Conservation (phyloP, 2,888 invertebrate genomes). For the Baccha elongata region DNA sequence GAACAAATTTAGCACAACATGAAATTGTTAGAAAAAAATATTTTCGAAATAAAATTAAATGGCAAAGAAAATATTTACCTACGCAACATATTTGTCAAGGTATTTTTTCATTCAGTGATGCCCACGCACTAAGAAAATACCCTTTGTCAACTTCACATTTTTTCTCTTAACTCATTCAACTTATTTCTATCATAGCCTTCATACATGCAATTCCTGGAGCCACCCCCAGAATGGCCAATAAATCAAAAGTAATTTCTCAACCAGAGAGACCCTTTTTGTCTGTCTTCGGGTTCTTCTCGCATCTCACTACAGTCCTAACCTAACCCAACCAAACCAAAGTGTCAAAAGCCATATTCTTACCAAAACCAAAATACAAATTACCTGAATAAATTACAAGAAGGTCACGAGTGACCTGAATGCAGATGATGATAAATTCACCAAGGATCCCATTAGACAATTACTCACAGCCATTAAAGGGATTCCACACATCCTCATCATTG, state of each 20-base stretch:
- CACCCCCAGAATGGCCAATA: conserved; percentile 44
- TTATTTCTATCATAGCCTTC: conserved; percentile 16
- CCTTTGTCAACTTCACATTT: conserved; percentile 50
- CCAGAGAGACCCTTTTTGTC: conserved; percentile 35
- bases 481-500: conserved; percentile 50
- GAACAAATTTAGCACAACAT: no score
- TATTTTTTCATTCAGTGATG: conserved; percentile 23
- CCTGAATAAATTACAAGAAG: conserved; percentile 66
- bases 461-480: conserved; percentile 72
- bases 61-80: no score
- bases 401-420: conserved; percentile 71
- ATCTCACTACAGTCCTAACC: conserved; percentile 3
- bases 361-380: conserved; percentile 58
- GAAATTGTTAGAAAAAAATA: no score
- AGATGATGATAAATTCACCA: conserved; percentile 70
- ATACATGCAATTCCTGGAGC: neutral
- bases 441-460: conserved; percentile 74
- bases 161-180: conserved; percentile 2
- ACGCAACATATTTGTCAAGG: no score
- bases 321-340: conserved; percentile 16
- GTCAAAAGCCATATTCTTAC: conserved; percentile 61
- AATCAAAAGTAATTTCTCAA: conserved; percentile 55
- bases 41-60: no score
- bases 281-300: conserved; percentile 7
- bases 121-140: neutral